Evolutionary conservation across 2,888 invertebrate genomes (phyloP).

Genomic region (Pachliopta kotzebuea): DNA sequence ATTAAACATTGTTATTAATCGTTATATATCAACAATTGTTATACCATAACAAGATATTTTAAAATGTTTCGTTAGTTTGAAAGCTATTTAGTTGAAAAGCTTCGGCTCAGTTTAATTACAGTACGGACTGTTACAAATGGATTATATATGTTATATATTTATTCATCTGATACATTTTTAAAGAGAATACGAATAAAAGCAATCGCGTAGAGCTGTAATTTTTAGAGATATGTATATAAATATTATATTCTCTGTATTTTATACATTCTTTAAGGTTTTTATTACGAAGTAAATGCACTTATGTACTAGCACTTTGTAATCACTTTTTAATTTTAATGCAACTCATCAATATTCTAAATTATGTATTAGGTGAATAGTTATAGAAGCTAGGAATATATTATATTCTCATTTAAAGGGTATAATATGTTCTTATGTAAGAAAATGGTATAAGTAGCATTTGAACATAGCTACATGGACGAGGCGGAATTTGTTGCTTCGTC

Average conservation of each 20-base stretch:
- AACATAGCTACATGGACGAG: constrained; percentile 53
- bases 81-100: too few relatives aligned
- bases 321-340: constrained; percentile 45
- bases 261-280: constrained; percentile 16
- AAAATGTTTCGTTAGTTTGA: too few relatives aligned
- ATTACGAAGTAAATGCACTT: constrained; percentile 32
- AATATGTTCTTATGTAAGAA: constrained; percentile 26
- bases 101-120: too few relatives aligned
- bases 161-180: too few relatives aligned
- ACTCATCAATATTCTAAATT: constrained; percentile 39
- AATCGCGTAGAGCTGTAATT: constrained; percentile 5
- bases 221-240: constrained; percentile 3
- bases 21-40: constrained; percentile 1
- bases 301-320: constrained; percentile 45
- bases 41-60: background rate
- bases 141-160: too few relatives aligned
- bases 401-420: too few relatives aligned
- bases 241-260: background rate
- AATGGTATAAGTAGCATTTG: constrained; percentile 42
- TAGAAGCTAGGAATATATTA: too few relatives aligned
- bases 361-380: constrained; percentile 28
- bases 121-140: too few relatives aligned
- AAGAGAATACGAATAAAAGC: too few relatives aligned
- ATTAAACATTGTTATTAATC: background rate
- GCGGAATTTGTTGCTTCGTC: constrained; percentile 47